Percentiles rank a stretch among this genome's conserved stretches.
Conservation (phyloP, 1,140 invertebrate genomes). For the Bactericera cockerelli region DNA sequence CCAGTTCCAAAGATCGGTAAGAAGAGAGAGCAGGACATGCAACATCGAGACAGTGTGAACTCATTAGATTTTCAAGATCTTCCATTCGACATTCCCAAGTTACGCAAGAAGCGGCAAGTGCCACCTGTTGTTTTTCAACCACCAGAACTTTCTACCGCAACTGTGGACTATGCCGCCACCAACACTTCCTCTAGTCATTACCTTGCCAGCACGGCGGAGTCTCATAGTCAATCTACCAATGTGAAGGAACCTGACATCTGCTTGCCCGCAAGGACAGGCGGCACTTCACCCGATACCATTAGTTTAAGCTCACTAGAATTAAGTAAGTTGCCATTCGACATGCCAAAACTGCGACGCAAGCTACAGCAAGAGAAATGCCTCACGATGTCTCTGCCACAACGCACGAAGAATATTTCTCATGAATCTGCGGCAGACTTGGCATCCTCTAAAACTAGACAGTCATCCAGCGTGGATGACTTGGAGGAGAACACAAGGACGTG, state of each 20-base stretch:
- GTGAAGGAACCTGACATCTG: too few relatives aligned
- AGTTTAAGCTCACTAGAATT: slow-evolving; percentile 58
- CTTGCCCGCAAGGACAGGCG: too few relatives aligned
- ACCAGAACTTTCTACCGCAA: too few relatives aligned
- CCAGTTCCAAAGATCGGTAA: neutral
- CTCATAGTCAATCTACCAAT: too few relatives aligned
- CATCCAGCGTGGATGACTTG: too few relatives aligned
- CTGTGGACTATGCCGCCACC: too few relatives aligned
- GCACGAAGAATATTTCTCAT: too few relatives aligned
- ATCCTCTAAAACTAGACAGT: too few relatives aligned
- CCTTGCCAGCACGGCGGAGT: neutral
- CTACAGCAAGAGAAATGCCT: slow-evolving; percentile 27
- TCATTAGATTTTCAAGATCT: slow-evolving; percentile 46
- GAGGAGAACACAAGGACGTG: neutral
- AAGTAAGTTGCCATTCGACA: slow-evolving; percentile 67
- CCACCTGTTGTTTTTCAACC: slow-evolving; percentile 26
- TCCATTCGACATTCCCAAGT: slow-evolving; percentile 81
- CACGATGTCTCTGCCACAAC: too few relatives aligned
- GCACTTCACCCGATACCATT: slow-evolving; percentile 30
- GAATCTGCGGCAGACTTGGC: too few relatives aligned
- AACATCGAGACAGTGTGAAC: neutral
- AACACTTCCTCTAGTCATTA: too few relatives aligned
- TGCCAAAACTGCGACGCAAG: slow-evolving; percentile 66
- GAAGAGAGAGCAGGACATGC: neutral
- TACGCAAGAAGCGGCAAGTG: slow-evolving; percentile 44